phyloP scores from a whole-genome alignment of 2,113 vertebrate species.

The Channa argus region DNA sequence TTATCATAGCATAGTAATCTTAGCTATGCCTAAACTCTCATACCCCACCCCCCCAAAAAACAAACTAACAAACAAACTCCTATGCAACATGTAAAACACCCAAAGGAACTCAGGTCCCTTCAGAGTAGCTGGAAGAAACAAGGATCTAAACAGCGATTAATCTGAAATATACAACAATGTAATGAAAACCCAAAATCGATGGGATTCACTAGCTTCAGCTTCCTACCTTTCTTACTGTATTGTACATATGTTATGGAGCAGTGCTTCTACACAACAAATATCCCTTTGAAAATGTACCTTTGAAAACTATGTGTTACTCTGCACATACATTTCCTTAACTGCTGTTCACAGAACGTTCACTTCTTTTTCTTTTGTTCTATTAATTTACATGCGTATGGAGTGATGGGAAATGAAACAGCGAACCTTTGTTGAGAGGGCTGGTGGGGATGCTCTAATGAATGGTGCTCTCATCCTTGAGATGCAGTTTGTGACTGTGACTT shows the following conservation, averaged over 20 bases:
- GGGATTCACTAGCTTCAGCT: slow-evolving; percentile 3
- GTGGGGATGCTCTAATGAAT: slow-evolving; percentile 70
- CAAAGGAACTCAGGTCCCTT: slow-evolving; percentile 10
- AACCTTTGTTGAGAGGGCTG: slow-evolving; percentile 60
- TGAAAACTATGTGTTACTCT: slow-evolving; percentile 32
- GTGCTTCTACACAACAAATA: background rate
- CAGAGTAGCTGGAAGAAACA: slow-evolving; percentile 21
- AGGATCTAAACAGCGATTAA: slow-evolving; percentile 16
- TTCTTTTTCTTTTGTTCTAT: slow-evolving; percentile 39
- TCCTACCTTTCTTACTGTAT: background rate
- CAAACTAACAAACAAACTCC: background rate
- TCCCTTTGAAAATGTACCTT: slow-evolving; percentile 45
- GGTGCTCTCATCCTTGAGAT: slow-evolving; percentile 66
- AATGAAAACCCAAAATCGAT: slow-evolving; percentile 21
- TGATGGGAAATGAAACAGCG: slow-evolving; percentile 53
- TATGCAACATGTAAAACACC: slow-evolving; percentile 8
- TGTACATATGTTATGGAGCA: background rate
- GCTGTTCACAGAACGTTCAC: slow-evolving; percentile 30
- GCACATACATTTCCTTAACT: slow-evolving; percentile 29
- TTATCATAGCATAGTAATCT: slow-evolving; percentile 33
- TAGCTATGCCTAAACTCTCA: slow-evolving; percentile 22
- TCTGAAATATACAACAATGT: background rate
- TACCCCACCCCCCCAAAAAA: no score
- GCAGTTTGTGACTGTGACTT: slow-evolving; percentile 57
- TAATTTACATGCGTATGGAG: slow-evolving; percentile 53